Percentiles rank a stretch among this genome's conserved stretches.
Conservation (phyloP, 2,888 invertebrate species). For the Capitulum mitella region DNA sequence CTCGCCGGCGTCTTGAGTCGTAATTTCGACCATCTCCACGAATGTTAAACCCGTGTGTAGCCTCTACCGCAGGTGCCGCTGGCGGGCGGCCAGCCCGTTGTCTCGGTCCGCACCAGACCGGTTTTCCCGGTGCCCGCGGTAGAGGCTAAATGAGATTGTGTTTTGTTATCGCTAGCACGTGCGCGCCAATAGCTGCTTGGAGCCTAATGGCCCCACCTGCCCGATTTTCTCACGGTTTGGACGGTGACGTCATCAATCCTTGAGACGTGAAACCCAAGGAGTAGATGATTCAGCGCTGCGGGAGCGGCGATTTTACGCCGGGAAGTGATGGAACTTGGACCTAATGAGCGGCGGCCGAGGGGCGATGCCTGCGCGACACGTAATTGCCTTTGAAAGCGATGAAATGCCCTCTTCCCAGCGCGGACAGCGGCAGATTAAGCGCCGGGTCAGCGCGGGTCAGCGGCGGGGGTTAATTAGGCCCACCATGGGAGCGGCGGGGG, state of each 20-base stretch:
- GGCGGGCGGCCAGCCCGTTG: neutral
- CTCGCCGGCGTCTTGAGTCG: neutral
- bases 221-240: conserved; percentile 25
- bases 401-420: neutral
- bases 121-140: neutral
- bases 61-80: neutral
- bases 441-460: neutral
- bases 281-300: conserved; percentile 17
- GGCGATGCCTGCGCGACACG: neutral
- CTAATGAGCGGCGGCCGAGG: neutral
- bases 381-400: neutral
- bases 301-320: conserved; percentile 11
- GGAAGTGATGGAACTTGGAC: neutral
- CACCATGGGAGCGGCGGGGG: neutral
- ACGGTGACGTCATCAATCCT: conserved; percentile 13
- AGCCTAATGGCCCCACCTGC: conserved; percentile 20
- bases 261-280: conserved; percentile 21
- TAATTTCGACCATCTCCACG: conserved; percentile 8
- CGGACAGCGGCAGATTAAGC: neutral
- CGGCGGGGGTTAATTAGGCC: neutral
- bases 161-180: conserved; percentile 26
- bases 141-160: conserved; percentile 26
- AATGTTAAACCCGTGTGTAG: conserved; percentile 16
- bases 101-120: neutral
- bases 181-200: conserved; percentile 25